Percentiles rank a stretch among this genome's conserved stretches.
These are phyloP conservation scores for Eristalinus aeneus DNA, from an alignment of 2,888 invertebrate genomes.

Conservation along the genomic window DNA sequence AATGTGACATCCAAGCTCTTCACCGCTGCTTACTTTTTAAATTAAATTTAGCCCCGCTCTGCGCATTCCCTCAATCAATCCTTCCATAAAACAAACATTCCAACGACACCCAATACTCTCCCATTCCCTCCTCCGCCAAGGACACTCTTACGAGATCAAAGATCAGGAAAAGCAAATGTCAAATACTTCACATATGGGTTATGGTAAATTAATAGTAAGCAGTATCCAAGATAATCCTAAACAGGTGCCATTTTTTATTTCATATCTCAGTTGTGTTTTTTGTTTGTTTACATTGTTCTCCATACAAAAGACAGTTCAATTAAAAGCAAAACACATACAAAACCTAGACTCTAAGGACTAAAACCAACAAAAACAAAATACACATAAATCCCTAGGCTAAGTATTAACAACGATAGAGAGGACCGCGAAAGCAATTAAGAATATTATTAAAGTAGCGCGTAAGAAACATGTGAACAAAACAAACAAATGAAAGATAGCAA, in stretches of 20 bases:
- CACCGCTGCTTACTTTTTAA: no score
- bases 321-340: constrained; percentile 12
- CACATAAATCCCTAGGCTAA: constrained; percentile 25
- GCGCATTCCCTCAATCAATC: no score
- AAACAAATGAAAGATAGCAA: constrained; percentile 4
- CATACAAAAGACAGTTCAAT: constrained; percentile 40
- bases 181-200: constrained; percentile 23
- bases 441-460: constrained; percentile 13
- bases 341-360: constrained; percentile 18
- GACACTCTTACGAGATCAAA: constrained; percentile 13
- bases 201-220: constrained; percentile 29
- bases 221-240: constrained; percentile 40
- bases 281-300: constrained; percentile 8
- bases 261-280: background rate
- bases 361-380: constrained; percentile 1
- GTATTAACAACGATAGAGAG: constrained; percentile 48
- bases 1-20: no score
- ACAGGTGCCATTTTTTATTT: constrained; percentile 46
- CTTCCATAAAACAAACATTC: background rate
- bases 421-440: constrained; percentile 25
- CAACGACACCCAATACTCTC: background rate
- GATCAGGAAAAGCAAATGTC: constrained; percentile 15
- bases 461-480: constrained; percentile 8
- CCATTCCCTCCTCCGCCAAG: background rate
- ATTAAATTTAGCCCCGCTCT: background rate